Percentiles rank a stretch among this genome's conserved stretches.
Evolutionary conservation across 2,888 invertebrate genomes (phyloP).

Genomic region (Drosophila subquinaria): DNA sequence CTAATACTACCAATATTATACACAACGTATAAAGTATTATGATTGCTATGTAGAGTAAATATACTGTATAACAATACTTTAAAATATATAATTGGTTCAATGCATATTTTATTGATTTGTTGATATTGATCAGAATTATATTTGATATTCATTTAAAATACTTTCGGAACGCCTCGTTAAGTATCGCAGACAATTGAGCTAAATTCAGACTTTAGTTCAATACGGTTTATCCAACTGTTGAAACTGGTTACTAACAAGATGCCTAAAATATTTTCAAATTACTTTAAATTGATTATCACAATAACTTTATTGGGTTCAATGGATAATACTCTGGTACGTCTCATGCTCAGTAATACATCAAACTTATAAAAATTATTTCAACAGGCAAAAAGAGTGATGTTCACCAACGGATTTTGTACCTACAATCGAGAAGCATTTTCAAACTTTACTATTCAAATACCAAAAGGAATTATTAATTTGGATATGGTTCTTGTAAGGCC

Average conservation of each 20-base stretch:
- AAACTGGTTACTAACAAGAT: not conserved
- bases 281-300: not conserved
- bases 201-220: not conserved
- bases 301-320: not conserved
- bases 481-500: not conserved
- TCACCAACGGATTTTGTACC: not conserved
- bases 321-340: slow-evolving; percentile 1
- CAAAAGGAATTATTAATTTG: not conserved
- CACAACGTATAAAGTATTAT: too few relatives aligned
- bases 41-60: too few relatives aligned
- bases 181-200: not conserved
- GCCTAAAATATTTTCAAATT: not conserved
- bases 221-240: not conserved
- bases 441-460: slow-evolving; percentile 7
- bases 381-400: slow-evolving; percentile 5
- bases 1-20: too few relatives aligned
- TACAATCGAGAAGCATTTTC: not conserved
- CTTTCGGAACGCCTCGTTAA: too few relatives aligned
- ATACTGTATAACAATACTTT: too few relatives aligned
- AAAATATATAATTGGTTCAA: too few relatives aligned
- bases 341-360: not conserved
- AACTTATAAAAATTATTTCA: not conserved
- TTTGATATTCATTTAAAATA: too few relatives aligned
- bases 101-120: not conserved
- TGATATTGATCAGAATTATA: not conserved